These are phyloP conservation scores for Marisa cornuarietis DNA, from an alignment of 1,140 invertebrate genomes.

Conservation along the genomic window DNA sequence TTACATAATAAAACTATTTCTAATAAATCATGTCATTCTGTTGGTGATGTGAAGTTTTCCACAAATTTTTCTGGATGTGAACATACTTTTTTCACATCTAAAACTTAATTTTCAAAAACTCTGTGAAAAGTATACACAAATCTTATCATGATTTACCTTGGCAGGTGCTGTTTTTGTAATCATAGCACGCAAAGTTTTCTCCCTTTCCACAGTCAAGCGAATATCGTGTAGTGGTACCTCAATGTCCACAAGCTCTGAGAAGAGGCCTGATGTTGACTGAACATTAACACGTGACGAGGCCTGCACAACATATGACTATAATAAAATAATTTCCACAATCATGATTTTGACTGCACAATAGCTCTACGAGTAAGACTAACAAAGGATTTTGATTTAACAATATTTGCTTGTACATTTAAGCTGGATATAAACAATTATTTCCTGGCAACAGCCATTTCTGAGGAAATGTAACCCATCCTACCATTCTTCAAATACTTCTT, in stretches of 20 bases:
- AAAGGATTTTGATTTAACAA: neutral
- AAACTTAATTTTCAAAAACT: no score
- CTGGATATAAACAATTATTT: neutral
- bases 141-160: conserved; percentile 15
- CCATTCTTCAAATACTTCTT: no score
- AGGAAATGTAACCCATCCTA: no score
- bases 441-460: neutral
- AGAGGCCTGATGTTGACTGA: conserved; percentile 18
- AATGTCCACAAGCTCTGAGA: conserved; percentile 33
- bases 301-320: conserved; percentile 15
- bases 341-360: no score
- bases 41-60: no score
- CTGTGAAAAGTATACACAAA: no score
- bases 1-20: no score
- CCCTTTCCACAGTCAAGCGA: conserved; percentile 24
- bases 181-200: neutral
- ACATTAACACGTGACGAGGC: conserved; percentile 37
- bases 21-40: no score
- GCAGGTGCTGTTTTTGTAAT: neutral
- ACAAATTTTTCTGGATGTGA: no score
- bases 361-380: neutral
- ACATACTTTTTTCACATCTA: no score
- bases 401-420: neutral
- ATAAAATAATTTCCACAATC: neutral
- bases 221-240: conserved; percentile 35